These are phyloP conservation scores for Pristionchus entomophagus DNA, from an alignment of 2,888 invertebrate genomes.

Conservation along the genomic window DNA sequence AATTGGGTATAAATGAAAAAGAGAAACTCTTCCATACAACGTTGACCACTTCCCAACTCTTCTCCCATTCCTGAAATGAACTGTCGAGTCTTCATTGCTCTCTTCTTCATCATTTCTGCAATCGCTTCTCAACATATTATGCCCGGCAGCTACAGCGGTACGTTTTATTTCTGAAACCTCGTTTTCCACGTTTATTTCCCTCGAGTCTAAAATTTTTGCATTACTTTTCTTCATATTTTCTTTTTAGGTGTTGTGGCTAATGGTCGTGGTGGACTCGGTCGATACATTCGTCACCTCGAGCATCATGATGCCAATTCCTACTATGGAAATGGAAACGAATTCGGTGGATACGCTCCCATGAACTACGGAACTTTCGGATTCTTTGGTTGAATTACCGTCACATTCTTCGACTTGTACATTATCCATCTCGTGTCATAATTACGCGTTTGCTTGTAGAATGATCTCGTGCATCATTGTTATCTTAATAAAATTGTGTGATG, in stretches of 20 bases:
- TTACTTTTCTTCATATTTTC: not conserved
- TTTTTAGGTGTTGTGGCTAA: not conserved
- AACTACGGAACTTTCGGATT: not conserved
- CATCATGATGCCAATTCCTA: constrained; percentile 4
- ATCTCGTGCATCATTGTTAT: too few species aligned
- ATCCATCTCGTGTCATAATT: too few species aligned
- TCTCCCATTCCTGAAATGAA: not conserved
- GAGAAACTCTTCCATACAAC: not conserved
- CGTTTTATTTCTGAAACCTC: not conserved
- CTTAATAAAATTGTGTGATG: too few species aligned
- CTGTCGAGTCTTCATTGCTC: not conserved
- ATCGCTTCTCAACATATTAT: not conserved
- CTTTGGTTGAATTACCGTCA: not conserved
- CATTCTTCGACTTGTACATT: too few species aligned
- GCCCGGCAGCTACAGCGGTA: constrained; percentile 12
- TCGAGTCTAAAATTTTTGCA: too few species aligned
- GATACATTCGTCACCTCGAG: constrained; percentile 16
- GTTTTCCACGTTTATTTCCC: too few species aligned
- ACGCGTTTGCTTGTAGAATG: too few species aligned
- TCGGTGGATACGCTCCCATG: not conserved
- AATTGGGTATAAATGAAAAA: not conserved
- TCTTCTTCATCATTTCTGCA: constrained; percentile 1
- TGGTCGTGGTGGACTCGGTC: constrained; percentile 19
- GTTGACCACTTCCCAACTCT: not conserved
- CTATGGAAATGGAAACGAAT: constrained; percentile 2